Percentiles rank a stretch among this genome's conserved stretches.
phyloP scores from a whole-genome alignment of 2,888 invertebrate genomes.

The Alloplasta piceator region DNA sequence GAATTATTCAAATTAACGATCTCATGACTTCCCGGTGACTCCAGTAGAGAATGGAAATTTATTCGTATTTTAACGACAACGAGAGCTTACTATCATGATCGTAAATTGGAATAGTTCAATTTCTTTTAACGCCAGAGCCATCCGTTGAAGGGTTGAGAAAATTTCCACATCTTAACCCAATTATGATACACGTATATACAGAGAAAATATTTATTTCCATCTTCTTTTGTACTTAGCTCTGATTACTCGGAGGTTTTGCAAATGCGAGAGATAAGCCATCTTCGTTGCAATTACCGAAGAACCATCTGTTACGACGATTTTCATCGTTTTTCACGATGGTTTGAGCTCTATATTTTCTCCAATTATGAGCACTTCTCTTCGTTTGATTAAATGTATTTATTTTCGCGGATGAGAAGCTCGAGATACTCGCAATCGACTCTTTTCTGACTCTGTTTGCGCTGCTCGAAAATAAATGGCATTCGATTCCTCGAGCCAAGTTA shows the following conservation, averaged over 20 bases:
- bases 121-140: neutral
- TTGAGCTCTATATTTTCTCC: slow-evolving; percentile 15
- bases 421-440: neutral
- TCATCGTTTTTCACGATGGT: neutral
- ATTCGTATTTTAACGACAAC: slow-evolving; percentile 24
- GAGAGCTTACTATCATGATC: slow-evolving; percentile 1
- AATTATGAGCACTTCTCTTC: neutral
- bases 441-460: neutral
- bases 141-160: neutral
- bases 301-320: neutral
- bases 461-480: slow-evolving; percentile 47
- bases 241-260: neutral
- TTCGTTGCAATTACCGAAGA: neutral
- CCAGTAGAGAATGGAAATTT: slow-evolving; percentile 21
- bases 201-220: neutral
- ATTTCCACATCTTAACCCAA: neutral
- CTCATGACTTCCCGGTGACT: neutral
- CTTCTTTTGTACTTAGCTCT: neutral
- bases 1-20: slow-evolving; percentile 8
- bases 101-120: slow-evolving; percentile 21
- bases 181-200: neutral
- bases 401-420: neutral
- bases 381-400: neutral
- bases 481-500: slow-evolving; percentile 43
- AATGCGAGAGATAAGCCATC: neutral